phyloP scores from a whole-genome alignment of 1,140 invertebrate species.

The Plutomurus gul region DNA sequence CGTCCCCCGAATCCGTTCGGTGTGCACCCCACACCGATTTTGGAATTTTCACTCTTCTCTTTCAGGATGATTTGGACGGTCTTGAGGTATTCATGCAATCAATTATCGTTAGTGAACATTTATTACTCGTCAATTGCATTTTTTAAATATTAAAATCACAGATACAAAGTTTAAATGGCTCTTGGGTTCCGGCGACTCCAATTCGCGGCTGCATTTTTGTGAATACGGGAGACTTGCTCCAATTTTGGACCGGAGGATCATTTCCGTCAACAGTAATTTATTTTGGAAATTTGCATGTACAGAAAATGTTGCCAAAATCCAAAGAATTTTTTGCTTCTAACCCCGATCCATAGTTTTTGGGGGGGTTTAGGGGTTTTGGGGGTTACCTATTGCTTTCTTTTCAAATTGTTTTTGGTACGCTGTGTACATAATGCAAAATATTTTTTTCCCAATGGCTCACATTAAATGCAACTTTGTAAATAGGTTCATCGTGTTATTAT shows the following conservation, averaged over 20 bases:
- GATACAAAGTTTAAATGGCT: constrained; percentile 62
- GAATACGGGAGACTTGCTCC: constrained; percentile 75
- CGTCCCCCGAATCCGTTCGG: constrained; percentile 17
- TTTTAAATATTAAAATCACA: not conserved
- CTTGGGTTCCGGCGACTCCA: constrained; percentile 75
- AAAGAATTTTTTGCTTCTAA: no score
- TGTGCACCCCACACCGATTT: constrained; percentile 27
- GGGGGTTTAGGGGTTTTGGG: no score
- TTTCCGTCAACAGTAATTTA: constrained; percentile 69
- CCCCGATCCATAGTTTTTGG: no score
- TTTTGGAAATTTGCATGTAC: no score
- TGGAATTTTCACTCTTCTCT: constrained; percentile 57
- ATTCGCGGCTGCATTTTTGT: constrained; percentile 76
- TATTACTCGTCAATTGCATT: not conserved
- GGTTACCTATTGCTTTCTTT: no score
- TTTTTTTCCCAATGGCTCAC: no score
- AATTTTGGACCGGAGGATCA: constrained; percentile 72
- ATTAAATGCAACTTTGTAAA: no score
- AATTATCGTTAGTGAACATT: constrained; percentile 37
- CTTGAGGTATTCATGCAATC: no score
- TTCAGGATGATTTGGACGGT: constrained; percentile 59
- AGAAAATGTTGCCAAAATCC: no score
- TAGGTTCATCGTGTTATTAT: constrained; percentile 69
- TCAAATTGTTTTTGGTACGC: no score
- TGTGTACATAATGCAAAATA: no score